Percentiles rank a stretch among this genome's conserved stretches.
phyloP scores from a whole-genome alignment of 2,888 invertebrate species.

The Aproaerema taeniolella region DNA sequence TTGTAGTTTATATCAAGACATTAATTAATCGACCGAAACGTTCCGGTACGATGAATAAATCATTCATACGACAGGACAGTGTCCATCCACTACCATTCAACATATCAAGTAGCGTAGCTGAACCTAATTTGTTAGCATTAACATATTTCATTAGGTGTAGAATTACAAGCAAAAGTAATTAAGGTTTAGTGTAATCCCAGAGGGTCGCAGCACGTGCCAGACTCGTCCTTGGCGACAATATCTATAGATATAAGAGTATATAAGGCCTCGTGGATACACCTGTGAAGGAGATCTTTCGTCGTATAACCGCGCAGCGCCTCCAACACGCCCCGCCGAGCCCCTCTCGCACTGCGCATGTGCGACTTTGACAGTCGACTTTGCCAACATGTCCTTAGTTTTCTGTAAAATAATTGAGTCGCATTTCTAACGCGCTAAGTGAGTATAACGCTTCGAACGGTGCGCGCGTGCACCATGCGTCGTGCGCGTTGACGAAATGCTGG shows the following conservation, averaged over 20 bases:
- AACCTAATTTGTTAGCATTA: too few species aligned
- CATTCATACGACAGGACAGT: too few species aligned
- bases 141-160: too few species aligned
- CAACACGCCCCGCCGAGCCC: slow-evolving; percentile 67
- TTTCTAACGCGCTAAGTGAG: background rate
- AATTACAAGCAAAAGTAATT: background rate
- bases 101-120: too few species aligned
- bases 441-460: background rate
- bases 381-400: slow-evolving; percentile 58
- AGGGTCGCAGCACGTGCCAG: slow-evolving; percentile 38
- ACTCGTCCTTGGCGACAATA: slow-evolving; percentile 56
- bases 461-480: slow-evolving; percentile 24
- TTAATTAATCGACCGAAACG: too few species aligned
- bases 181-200: background rate
- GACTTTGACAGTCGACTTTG: slow-evolving; percentile 53
- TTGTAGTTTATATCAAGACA: too few species aligned
- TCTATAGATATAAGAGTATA: slow-evolving; percentile 21
- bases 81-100: too few species aligned
- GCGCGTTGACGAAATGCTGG: slow-evolving; percentile 50
- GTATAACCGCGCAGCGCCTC: slow-evolving; percentile 50
- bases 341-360: slow-evolving; percentile 54
- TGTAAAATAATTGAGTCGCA: slow-evolving; percentile 28
- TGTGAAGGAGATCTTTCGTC: slow-evolving; percentile 43
- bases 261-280: slow-evolving; percentile 29
- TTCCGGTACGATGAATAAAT: too few species aligned